Conservation (phyloP, 2,113 vertebrate species). For the Pollachius pollachius region DNA sequence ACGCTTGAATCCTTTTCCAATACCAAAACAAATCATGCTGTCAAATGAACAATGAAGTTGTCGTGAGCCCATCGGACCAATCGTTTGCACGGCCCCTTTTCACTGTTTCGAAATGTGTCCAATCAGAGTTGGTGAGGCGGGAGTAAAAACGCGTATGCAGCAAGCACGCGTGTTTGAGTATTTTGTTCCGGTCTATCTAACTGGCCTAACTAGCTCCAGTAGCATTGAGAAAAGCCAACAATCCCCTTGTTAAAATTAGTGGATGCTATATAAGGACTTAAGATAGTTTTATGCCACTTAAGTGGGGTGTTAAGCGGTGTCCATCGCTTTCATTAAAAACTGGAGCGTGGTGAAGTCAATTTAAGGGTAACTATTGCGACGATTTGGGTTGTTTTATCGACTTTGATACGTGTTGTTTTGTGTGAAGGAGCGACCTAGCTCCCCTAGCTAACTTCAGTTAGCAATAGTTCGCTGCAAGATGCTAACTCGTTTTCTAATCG, state of each 20-base stretch:
- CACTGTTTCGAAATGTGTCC: slow-evolving; percentile 14
- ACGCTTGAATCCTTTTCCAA: no score
- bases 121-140: slow-evolving; percentile 40
- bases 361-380: slow-evolving; percentile 48
- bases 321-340: not conserved
- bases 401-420: slow-evolving; percentile 52
- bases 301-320: no score
- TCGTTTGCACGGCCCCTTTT: not conserved
- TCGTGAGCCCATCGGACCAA: slow-evolving; percentile 20
- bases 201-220: slow-evolving; percentile 52
- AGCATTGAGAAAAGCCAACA: slow-evolving; percentile 51
- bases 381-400: slow-evolving; percentile 33
- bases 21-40: slow-evolving; percentile 14
- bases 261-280: slow-evolving; percentile 2
- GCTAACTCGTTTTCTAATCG: slow-evolving; percentile 45
- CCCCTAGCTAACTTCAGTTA: slow-evolving; percentile 49
- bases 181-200: slow-evolving; percentile 45
- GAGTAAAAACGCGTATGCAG: slow-evolving; percentile 22
- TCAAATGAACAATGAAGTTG: slow-evolving; percentile 31
- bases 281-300: slow-evolving; percentile 19
- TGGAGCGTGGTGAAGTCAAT: slow-evolving; percentile 17
- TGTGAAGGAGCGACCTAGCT: slow-evolving; percentile 30
- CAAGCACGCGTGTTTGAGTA: slow-evolving; percentile 26
- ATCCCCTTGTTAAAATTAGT: slow-evolving; percentile 45
- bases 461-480: slow-evolving; percentile 52